A percentile compares a stretch with the other conserved stretches of the same genome.
These are phyloP conservation scores for Cistogaster globosa DNA, from an alignment of 2,888 invertebrate species.

Conservation along the genomic window DNA sequence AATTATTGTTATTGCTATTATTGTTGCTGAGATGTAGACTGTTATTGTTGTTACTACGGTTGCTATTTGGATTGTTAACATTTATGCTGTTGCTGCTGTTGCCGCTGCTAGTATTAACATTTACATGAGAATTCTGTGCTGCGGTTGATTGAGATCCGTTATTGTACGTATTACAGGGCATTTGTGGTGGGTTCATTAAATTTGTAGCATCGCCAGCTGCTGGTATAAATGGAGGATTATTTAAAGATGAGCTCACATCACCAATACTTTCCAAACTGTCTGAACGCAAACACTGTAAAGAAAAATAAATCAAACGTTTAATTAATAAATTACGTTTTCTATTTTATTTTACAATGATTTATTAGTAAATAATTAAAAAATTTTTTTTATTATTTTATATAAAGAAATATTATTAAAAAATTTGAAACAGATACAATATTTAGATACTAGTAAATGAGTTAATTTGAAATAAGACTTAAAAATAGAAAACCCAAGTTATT, in stretches of 20 bases:
- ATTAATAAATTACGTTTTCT: neutral
- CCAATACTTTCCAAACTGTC: conserved; percentile 88
- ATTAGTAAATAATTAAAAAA: neutral
- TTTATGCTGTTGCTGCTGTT: conserved; percentile 63
- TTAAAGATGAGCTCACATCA: conserved; percentile 83
- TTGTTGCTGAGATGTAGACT: conserved; percentile 79
- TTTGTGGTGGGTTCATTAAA: conserved; percentile 74
- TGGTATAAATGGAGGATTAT: conserved; percentile 82
- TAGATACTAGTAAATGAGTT: too few species aligned
- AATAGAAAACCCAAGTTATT: too few species aligned
- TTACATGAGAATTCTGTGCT: conserved; percentile 78
- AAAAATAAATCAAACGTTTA: neutral
- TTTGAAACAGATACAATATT: too few species aligned
- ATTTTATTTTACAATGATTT: neutral
- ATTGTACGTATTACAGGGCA: conserved; percentile 78
- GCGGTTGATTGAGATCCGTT: conserved; percentile 72
- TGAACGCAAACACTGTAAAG: conserved; percentile 83
- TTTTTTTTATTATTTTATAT: neutral
- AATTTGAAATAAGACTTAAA: too few species aligned
- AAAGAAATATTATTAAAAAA: neutral
- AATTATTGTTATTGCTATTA: conserved; percentile 74
- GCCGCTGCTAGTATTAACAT: conserved; percentile 78
- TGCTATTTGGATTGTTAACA: conserved; percentile 80
- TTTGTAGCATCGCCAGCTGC: conserved; percentile 79
- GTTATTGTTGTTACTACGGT: conserved; percentile 59